Conservation (phyloP, 2,888 invertebrate species). For the Plutella xylostella region DNA sequence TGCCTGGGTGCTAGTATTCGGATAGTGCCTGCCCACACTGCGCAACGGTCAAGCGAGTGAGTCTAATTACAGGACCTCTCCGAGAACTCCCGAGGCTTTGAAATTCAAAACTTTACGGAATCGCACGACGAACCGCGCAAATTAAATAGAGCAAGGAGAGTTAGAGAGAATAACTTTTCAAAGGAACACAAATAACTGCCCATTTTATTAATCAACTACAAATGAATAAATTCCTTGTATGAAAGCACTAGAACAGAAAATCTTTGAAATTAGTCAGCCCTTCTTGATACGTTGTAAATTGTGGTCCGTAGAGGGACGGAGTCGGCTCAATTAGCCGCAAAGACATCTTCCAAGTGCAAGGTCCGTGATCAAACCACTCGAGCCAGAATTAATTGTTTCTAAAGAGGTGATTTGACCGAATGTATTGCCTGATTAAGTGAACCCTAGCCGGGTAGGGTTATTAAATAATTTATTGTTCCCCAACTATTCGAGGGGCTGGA, state of each 20-base stretch:
- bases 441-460: constrained; percentile 51
- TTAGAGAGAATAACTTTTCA: neutral
- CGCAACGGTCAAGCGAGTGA: constrained; percentile 25
- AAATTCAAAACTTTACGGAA: constrained; percentile 45
- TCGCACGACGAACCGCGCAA: constrained; percentile 8
- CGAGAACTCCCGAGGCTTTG: constrained; percentile 37
- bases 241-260: too few relatives aligned
- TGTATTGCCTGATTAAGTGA: constrained; percentile 58
- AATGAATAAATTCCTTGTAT: too few relatives aligned
- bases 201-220: too few relatives aligned
- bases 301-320: too few relatives aligned
- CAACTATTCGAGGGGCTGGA: constrained; percentile 55
- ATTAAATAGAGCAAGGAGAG: neutral
- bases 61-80: constrained; percentile 47
- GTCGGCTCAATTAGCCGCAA: constrained; percentile 19
- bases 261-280: too few relatives aligned
- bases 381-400: constrained; percentile 56
- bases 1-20: too few relatives aligned
- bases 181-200: too few relatives aligned
- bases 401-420: constrained; percentile 53
- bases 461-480: constrained; percentile 66
- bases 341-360: constrained; percentile 31
- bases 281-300: too few relatives aligned
- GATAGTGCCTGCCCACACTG: constrained; percentile 39
- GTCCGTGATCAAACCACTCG: constrained; percentile 36